phyloP scores from a whole-genome alignment of 2,797 vertebrate species.

The Pipistrellus kuhlii region DNA sequence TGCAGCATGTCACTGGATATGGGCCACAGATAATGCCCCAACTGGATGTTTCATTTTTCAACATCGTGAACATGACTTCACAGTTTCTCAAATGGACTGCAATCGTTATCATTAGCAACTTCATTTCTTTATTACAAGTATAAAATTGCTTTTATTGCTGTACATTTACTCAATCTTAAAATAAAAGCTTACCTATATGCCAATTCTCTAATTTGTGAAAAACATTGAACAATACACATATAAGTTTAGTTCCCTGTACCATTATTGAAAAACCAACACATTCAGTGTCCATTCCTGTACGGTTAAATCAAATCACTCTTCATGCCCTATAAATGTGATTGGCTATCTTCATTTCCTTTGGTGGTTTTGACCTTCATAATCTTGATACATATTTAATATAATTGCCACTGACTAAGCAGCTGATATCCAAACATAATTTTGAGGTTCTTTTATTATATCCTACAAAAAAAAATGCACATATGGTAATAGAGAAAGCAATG shows the following conservation, averaged over 20 bases:
- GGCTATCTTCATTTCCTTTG: not conserved
- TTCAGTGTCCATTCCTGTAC: not conserved
- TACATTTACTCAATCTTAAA: not conserved
- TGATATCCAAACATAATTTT: slow-evolving; percentile 43
- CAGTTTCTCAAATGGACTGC: not conserved
- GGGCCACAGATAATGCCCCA: not conserved
- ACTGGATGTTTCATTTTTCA: not conserved
- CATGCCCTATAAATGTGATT: not conserved
- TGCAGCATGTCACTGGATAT: not conserved
- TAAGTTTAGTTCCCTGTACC: not conserved
- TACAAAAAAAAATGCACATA: not conserved
- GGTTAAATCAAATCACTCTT: not conserved
- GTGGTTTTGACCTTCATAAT: slow-evolving; percentile 23
- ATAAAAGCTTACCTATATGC: slow-evolving; percentile 20
- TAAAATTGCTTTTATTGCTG: slow-evolving; percentile 30
- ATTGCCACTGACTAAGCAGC: not conserved
- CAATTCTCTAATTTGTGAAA: slow-evolving; percentile 22
- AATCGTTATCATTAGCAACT: not conserved
- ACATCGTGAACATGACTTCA: not conserved
- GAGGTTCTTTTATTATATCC: not conserved
- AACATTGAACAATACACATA: not conserved
- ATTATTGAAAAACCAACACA: slow-evolving; percentile 19
- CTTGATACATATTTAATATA: slow-evolving; percentile 18
- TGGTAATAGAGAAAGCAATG: slow-evolving; percentile 34
- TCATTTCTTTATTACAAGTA: slow-evolving; percentile 23